Evolutionary conservation across 2,888 invertebrate genomes (phyloP), one percentile per base, ranked within the genome.

Genomic region (Chymomyza procnemis): DNA sequence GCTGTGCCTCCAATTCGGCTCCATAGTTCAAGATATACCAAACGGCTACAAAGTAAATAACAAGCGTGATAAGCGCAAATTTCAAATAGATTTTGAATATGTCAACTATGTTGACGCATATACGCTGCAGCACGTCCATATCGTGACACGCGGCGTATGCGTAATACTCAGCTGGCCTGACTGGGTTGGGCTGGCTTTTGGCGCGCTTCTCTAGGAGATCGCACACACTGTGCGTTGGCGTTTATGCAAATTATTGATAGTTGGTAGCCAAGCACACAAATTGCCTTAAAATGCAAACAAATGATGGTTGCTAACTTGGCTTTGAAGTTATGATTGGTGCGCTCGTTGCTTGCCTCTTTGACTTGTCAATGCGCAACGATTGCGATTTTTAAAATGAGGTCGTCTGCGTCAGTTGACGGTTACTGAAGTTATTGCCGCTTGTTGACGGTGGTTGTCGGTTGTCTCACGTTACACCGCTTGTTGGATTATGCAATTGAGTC

Each of bases 41-140:
- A 64, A 89, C 87, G 69, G 89, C 85, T 9, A 84, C 59, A 16
- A 87, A 79, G 76, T 89, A 91, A 41, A 90, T 62, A 46, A 85
- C 66, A 22, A 90, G 66, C 6, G 90, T 85, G 54, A 91, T 74
- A 57, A 88, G 61, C 12, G 80, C 88, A 30, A 90, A 89, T 74
- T 90, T 90, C 3, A 91, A 22, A 71, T 91, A 91, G 66, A 91
- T 88, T 67, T 74, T 86, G 0, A 88, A 80, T 64, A 90, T 89
- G 63, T 81, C 85, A 63, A 81, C 59, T 60, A 89, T 69, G 67
- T 87, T 75, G 14, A 72, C 54, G 46, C 75, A 66, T 46, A 86
- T 60, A 61, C 69, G 76, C 55, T 74, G 74, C 63, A 85, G 71
- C 68, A 80, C 71, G 58, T 85, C 80, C 74, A 81, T 54, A 22